Percentiles rank a stretch among this genome's conserved stretches.
These are phyloP conservation scores for Barbus barbus DNA, from an alignment of 2,113 vertebrate species.

Conservation along the genomic window DNA sequence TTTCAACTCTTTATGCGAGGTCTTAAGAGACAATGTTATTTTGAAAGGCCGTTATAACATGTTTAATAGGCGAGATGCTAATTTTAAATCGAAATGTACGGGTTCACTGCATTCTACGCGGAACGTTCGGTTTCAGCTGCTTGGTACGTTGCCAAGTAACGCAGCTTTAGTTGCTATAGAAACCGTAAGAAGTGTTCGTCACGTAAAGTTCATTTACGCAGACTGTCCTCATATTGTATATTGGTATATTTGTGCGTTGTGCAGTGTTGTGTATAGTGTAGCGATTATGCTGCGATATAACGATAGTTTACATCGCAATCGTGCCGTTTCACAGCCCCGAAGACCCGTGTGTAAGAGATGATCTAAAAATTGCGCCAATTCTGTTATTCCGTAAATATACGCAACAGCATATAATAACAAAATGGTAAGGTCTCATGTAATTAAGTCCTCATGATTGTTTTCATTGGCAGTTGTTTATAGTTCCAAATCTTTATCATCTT, in stretches of 20 bases:
- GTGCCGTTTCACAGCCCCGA: neutral
- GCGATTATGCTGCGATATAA: neutral
- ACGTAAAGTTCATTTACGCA: slow-evolving; percentile 28
- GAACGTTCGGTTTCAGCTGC: neutral
- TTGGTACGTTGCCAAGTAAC: slow-evolving; percentile 47
- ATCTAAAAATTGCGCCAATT: neutral
- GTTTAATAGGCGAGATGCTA: neutral
- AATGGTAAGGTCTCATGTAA: neutral
- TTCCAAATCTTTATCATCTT: neutral
- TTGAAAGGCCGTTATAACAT: neutral
- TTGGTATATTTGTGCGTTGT: no score
- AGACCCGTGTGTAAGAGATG: neutral
- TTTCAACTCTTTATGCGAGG: no score
- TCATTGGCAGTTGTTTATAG: slow-evolving; percentile 39
- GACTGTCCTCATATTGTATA: neutral
- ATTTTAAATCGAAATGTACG: neutral
- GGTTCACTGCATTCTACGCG: neutral
- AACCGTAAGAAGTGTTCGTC: slow-evolving; percentile 68
- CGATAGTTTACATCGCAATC: neutral
- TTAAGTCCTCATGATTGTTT: neutral
- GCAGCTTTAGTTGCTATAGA: slow-evolving; percentile 89
- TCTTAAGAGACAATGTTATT: neutral
- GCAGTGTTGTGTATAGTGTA: neutral
- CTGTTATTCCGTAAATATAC: neutral
- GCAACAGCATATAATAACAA: neutral